Conservation (phyloP, 2,888 invertebrate species). For the Uropetala carovei region DNA sequence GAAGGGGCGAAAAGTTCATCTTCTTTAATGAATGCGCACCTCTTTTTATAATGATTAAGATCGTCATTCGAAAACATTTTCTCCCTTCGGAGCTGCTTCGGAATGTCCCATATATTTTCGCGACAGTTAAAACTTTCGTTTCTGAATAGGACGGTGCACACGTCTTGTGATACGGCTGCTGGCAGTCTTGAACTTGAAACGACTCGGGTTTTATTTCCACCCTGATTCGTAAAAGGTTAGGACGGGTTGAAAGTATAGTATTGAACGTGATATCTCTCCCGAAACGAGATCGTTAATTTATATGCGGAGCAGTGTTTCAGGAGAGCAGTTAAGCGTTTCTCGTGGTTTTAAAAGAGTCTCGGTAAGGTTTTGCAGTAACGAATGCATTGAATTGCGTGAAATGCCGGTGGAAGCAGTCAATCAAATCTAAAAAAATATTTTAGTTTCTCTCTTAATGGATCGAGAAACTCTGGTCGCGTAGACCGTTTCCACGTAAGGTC, state of each 20-base stretch:
- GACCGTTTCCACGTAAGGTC: too few relatives aligned
- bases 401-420: too few relatives aligned
- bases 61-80: neutral
- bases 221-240: neutral
- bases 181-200: neutral
- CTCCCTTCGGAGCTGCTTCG: neutral
- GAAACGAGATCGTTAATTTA: neutral
- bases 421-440: too few relatives aligned
- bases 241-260: neutral
- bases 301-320: neutral
- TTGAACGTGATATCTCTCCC: neutral
- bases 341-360: too few relatives aligned
- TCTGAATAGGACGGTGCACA: neutral
- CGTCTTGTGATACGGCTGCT: neutral
- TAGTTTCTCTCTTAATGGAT: too few relatives aligned
- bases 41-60: neutral
- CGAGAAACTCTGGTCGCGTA: too few relatives aligned
- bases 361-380: too few relatives aligned
- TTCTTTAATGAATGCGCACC: neutral
- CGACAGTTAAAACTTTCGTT: neutral
- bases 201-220: neutral
- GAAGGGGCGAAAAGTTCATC: too few relatives aligned
- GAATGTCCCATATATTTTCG: neutral
- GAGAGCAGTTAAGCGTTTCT: too few relatives aligned
- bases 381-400: too few relatives aligned